phyloP scores from a whole-genome alignment of 1,140 invertebrate genomes.

The Pararge aegeria region DNA sequence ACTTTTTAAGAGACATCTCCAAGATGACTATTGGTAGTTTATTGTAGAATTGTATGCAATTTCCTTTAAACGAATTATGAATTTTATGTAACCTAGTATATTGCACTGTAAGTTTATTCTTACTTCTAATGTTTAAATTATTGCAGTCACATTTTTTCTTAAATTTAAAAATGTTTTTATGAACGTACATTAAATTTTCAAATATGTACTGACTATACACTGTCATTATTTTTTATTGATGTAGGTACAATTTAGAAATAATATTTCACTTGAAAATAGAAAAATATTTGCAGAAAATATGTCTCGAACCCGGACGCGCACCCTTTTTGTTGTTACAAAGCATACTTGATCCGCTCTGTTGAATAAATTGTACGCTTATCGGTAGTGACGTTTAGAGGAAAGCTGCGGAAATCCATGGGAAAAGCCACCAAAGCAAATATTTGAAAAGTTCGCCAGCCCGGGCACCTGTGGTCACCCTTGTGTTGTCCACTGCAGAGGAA shows the following conservation, averaged over 20 bases:
- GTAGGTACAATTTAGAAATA: neutral
- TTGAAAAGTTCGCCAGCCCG: constrained; percentile 60
- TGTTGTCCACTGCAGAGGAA: constrained; percentile 50
- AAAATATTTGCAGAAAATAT: constrained; percentile 56
- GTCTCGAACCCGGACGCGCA: constrained; percentile 29
- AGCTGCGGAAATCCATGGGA: constrained; percentile 60
- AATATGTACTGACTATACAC: neutral
- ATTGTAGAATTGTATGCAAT: too few relatives aligned
- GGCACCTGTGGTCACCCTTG: constrained; percentile 70
- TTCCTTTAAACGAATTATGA: too few relatives aligned
- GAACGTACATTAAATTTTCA: too few relatives aligned
- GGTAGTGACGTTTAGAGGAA: constrained; percentile 57
- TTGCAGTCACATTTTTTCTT: too few relatives aligned
- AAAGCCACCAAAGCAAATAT: constrained; percentile 71
- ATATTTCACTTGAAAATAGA: constrained; percentile 30
- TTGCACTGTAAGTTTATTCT: too few relatives aligned
- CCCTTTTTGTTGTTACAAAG: constrained; percentile 73
- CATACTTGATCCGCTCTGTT: constrained; percentile 72
- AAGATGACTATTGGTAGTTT: too few relatives aligned
- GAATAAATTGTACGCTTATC: constrained; percentile 68
- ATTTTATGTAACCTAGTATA: too few relatives aligned
- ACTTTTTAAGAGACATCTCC: too few relatives aligned
- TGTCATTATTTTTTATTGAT: neutral
- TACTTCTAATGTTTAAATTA: too few relatives aligned
- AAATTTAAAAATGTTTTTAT: too few relatives aligned